Percentiles rank a stretch among this genome's conserved stretches.
Conservation (phyloP, 2,113 vertebrate species). For the Brienomyrus brachyistius region DNA sequence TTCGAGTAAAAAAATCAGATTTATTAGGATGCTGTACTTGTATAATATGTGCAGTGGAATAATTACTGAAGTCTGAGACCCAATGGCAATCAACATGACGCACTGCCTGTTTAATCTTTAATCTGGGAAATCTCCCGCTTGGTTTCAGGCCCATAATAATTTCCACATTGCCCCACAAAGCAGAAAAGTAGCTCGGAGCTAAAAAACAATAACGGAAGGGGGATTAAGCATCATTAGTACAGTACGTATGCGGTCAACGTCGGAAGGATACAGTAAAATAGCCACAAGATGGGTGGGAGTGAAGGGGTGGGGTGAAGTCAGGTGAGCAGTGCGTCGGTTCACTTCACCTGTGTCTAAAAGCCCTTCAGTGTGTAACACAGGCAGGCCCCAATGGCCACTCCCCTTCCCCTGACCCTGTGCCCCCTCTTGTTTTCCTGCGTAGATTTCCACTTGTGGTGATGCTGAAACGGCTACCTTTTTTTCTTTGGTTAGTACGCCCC, state of each 20-base stretch:
- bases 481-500: neutral
- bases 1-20: conserved; percentile 17
- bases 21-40: conserved; percentile 16
- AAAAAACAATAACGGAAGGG: conserved; percentile 2
- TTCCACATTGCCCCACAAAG: conserved; percentile 12
- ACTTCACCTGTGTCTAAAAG: neutral
- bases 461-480: neutral
- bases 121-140: conserved; percentile 11
- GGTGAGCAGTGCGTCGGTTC: neutral
- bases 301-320: neutral
- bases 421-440: neutral
- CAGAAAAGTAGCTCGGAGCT: neutral
- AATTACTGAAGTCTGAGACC: conserved; percentile 9
- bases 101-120: conserved; percentile 16
- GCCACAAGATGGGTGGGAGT: neutral
- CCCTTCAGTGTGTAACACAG: neutral
- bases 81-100: conserved; percentile 27
- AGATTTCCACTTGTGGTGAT: neutral
- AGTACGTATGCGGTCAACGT: neutral
- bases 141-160: conserved; percentile 12
- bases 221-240: neutral
- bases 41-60: conserved; percentile 1
- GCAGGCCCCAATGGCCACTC: neutral
- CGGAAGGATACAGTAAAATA: neutral
- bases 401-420: neutral